Evolutionary conservation across 2,888 invertebrate species (phyloP), one percentile per base, ranked within the genome.

Genomic region (Arctia plantaginis): DNA sequence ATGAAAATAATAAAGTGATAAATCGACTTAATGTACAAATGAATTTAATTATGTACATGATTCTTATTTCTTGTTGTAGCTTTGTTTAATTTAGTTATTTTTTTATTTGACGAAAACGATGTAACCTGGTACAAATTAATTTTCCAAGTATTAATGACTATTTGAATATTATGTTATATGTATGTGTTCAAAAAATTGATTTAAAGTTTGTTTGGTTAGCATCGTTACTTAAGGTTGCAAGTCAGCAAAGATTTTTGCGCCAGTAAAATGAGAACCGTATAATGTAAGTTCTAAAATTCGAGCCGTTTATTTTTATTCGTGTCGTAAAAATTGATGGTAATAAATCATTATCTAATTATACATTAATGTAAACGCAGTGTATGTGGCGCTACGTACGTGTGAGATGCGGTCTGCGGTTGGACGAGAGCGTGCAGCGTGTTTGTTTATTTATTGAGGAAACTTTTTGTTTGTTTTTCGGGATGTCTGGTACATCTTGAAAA

Each of bases 331-430:
- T 75, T 77, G 72, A 80, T 77, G 75, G 76, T 66, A 66, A 77
- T 79, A 66, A 79, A 82, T 79, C n/a, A 64, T 72, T 68, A 35
- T 79, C 68, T 74, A 77, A 77, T 81, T 77, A 76, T 73, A 74
- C 20, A 70, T 44, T 74, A 69, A 77, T 74, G 33, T 69, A 73
- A 72, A 69, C 67, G 76, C 69, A 59, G 62, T 59, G 39, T 68
- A 62, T 65, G 62, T 71, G 44, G 74, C 41, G 66, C 76, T 39
- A 55, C 66, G 73, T 67, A 62, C 64, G 59, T 62, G 41, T 69
- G 44, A 18, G 35, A 44, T 67, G 41, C 39, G 67, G 64, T 62
- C 39, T 68, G 64, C 51, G 71, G 71, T 51, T 71, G 15, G 15
- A 72, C 20, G 66, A 10, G 12, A 55, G 12, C 51, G 51, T 23